Percentiles rank a stretch among this genome's conserved stretches.
phyloP scores from a whole-genome alignment of 2,113 vertebrate species.

The Prionailurus bengalensis region DNA sequence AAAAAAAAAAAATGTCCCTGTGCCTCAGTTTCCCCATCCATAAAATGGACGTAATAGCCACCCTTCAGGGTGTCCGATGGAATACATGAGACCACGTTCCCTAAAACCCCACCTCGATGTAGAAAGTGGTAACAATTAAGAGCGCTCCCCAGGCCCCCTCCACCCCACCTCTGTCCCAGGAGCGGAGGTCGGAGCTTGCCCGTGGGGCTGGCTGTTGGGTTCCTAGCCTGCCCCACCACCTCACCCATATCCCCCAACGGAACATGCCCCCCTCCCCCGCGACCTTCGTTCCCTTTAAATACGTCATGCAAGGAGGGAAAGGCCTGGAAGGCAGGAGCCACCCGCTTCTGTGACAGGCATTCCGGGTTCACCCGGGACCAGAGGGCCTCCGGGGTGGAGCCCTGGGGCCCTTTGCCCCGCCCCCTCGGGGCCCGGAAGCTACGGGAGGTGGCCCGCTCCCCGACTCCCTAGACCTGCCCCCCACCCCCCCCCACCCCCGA shows the following conservation, averaged over 20 bases:
- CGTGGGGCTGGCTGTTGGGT: accelerated
- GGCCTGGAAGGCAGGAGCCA: neutral
- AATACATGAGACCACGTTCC: neutral
- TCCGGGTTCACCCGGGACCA: neutral
- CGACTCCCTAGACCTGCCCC: accelerated
- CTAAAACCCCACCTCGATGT: neutral
- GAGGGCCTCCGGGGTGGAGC: neutral
- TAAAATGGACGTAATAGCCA: neutral
- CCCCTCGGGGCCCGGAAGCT: accelerated
- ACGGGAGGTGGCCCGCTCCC: accelerated
- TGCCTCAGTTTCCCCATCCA: neutral
- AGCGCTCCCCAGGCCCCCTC: neutral
- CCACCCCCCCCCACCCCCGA: accelerated
- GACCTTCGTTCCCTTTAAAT: neutral
- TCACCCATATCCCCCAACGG: neutral
- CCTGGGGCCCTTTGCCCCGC: neutral
- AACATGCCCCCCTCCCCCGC: neutral
- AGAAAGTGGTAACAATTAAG: neutral
- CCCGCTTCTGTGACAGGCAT: neutral
- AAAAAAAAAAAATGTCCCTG: too few relatives aligned
- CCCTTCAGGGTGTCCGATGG: neutral
- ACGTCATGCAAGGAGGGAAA: neutral
- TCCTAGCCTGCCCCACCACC: neutral
- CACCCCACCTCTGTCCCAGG: neutral
- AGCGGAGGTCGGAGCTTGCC: neutral